phyloP scores from a whole-genome alignment of 2,113 vertebrate genomes.

The Callospermophilus lateralis region DNA sequence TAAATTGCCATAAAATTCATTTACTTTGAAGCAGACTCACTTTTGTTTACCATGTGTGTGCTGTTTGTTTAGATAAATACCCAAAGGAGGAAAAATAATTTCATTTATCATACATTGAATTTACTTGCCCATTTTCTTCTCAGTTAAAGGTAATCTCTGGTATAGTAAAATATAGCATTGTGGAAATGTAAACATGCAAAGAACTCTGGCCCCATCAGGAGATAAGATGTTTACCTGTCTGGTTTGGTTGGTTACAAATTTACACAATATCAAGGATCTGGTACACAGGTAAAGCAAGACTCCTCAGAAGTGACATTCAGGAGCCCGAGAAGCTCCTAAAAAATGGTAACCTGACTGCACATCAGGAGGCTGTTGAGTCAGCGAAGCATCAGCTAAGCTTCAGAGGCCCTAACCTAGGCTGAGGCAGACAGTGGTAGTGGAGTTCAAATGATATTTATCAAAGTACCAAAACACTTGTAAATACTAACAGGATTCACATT shows the following conservation, averaged over 20 bases:
- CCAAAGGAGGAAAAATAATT: neutral
- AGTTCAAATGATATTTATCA: neutral
- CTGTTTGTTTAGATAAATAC: neutral
- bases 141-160: neutral
- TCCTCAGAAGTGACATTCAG: neutral
- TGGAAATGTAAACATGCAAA: neutral
- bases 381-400: neutral
- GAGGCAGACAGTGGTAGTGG: neutral
- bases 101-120: neutral
- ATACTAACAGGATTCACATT: neutral
- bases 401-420: neutral
- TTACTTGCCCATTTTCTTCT: neutral
- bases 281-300: neutral
- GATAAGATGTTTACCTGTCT: neutral
- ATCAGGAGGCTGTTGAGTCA: neutral
- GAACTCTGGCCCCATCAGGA: neutral
- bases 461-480: neutral
- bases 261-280: neutral
- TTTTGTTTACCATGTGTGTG: neutral
- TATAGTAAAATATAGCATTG: neutral
- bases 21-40: neutral
- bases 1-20: neutral
- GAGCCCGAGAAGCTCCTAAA: neutral
- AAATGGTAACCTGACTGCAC: fast-evolving
- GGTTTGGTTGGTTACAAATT: neutral